Base-by-base conservation (phyloP, 1,140 invertebrate genomes). In the Ephestia elutella region DNA sequence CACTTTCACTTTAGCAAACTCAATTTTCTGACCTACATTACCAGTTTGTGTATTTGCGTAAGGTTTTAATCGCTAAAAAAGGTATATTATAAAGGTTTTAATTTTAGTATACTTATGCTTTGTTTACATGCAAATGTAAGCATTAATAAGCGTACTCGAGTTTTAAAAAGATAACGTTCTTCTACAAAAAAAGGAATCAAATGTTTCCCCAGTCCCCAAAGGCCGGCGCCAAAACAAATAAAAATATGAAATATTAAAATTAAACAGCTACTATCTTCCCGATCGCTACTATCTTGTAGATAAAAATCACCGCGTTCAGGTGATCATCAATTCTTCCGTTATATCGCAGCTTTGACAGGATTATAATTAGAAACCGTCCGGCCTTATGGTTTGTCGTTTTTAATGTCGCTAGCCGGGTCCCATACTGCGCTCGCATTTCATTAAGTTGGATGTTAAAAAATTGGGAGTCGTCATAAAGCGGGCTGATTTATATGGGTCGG, bases 331-430 rank as follows among this genome's bases (percentile, higher is more conserved):
- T 87, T 87, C 78, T 72, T 82, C 77, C 59, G 74, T 80, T 82
- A 82, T 78, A 80, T 80, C 71, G 76, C 63, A 75, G 76, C 80
- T 87, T 86, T 87, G 85, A 87, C 85, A 87, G 85, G 79, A 82
- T 86, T 86, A 87, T 86, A 87, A 87, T 87, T 87, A 86, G 83
- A 87, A 87, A 85, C 78, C 86, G 83, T 86, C 84, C 75, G 78
- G 80, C 71, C 76, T 82, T 81, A 78, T 78, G 75, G 80, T 78
- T 78, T 83, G 82, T 87, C 78, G 78, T 85, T 84, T 87, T 86
- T 86, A 86, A 87, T 86, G 85, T 88, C 85, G 78, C 85, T 84
- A 80, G 84, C 59, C 75, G 75, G 78, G 75, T 85, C 83, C 78
- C 86, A 86, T 86, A 88, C 86, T 88, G 86, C 76, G 83, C 80